Base-by-base conservation (phyloP, 2,797 vertebrate genomes). In the Enteromius radiatus region DNA sequence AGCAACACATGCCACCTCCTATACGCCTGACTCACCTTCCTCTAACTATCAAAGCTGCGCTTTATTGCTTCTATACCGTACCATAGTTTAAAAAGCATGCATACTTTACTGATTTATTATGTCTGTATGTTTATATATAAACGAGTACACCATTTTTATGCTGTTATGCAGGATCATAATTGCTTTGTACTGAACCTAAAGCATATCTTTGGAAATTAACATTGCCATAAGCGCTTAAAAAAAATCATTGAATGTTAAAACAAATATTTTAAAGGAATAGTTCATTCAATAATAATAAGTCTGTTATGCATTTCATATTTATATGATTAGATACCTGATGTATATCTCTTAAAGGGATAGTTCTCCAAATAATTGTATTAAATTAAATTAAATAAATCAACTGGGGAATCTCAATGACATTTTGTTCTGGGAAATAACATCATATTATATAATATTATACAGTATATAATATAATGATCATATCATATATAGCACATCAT, bases 1-100 rank as follows among this genome's bases (percentile, higher is more conserved):
- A 68, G 64, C 74, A 81, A 76, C 52, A 80, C 81, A 78, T 84
- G 82, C 82, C 65, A 82, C 63, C 47, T 82, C 63, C 47, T 56
- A 76, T 76, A 67, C 63, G 23, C 47, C 61, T 67, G 61, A 54
- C 61, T 75, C 36, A 61, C 80, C 63, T 68, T 76, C 63, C 61
- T 54, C 71, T 31, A 52, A 65, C 61, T 67, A 82, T 76, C 71
- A 82, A 82, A 82, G 71, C 33, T 26, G 19, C 28, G 4, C 28
- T 81, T 64, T 81, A 64, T 74, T 73, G 43, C 69, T 38, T 63
- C 68, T 73, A 12, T 73, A 73, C 54, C 5, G 4, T 4, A 70
- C 7, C 0, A 17, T 63, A 47, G 68, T 71, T 73, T 36, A 61
- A 56, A 4, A 12, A 78, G 31, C 21, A 26, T 1, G 17, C 47